Percentiles rank a stretch among this genome's conserved stretches.
These are phyloP conservation scores for Scytalopus superciliaris DNA, from an alignment of 2,113 vertebrate genomes.

Conservation along the genomic window DNA sequence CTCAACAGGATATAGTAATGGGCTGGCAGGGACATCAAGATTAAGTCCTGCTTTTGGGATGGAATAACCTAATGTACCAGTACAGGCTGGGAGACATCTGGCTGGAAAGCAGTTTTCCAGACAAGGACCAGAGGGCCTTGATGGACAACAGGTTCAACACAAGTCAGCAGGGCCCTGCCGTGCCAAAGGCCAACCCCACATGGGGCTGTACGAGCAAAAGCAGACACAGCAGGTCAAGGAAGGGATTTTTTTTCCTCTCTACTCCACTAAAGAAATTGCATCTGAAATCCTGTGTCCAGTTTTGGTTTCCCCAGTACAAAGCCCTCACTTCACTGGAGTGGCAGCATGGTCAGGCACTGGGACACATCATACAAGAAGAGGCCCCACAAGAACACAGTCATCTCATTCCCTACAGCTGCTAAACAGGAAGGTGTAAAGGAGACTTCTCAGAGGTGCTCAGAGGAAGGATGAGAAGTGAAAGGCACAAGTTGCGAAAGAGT, in stretches of 20 bases:
- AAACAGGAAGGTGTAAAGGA: background rate
- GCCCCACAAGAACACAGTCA: background rate
- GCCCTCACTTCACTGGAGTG: background rate
- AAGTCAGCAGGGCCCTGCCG: background rate
- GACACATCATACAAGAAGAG: background rate
- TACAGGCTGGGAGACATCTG: background rate
- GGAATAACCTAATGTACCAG: background rate
- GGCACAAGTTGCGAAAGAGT: background rate
- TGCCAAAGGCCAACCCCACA: background rate
- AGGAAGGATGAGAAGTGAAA: background rate
- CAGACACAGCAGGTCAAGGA: background rate
- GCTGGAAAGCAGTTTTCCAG: background rate
- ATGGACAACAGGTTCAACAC: background rate
- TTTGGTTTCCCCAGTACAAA: background rate
- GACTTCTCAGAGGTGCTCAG: background rate
- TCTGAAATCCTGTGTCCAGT: background rate
- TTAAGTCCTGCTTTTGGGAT: background rate
- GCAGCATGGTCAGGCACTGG: background rate
- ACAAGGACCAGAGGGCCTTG: background rate
- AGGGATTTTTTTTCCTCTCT: background rate
- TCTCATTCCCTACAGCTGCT: background rate
- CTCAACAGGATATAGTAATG: fast-evolving
- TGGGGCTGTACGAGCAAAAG: background rate
- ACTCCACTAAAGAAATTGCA: background rate
- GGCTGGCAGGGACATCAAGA: background rate